Percentiles rank a stretch among this genome's conserved stretches.
Conservation (phyloP, 2,113 vertebrate species). For the Cromileptes altivelis region DNA sequence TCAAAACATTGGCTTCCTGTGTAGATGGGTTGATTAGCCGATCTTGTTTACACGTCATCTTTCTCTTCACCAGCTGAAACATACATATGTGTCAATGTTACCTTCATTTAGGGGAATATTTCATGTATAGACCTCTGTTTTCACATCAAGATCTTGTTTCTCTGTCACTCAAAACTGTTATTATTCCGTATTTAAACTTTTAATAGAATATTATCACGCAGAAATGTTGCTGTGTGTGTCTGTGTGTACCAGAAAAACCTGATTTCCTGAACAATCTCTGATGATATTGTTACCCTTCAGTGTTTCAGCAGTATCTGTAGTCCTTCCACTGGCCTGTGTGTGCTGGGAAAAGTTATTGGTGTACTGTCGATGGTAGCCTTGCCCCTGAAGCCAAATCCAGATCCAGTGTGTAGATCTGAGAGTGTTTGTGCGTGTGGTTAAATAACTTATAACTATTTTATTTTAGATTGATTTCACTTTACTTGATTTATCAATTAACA, state of each 20-base stretch:
- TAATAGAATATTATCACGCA: not conserved
- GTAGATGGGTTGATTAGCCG: not conserved
- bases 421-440: not conserved
- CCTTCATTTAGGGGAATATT: not conserved
- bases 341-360: conserved; percentile 83
- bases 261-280: not conserved
- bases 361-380: conserved; percentile 80
- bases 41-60: not conserved
- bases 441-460: not conserved
- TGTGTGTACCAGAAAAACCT: not conserved
- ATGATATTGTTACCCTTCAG: not conserved
- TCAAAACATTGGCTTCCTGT: conserved; percentile 39
- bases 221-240: not conserved
- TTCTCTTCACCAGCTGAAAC: not conserved
- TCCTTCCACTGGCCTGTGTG: conserved; percentile 69
- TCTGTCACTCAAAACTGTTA: not conserved
- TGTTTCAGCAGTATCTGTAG: conserved; percentile 40
- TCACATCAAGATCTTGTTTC: not conserved
- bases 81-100: not conserved
- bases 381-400: conserved; percentile 62
- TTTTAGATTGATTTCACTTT: not conserved
- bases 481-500: not conserved
- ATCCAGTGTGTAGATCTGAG: conserved; percentile 47
- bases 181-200: not conserved
- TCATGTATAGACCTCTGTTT: not conserved